Conservation (phyloP, 2,113 vertebrate genomes). For the Pachypanchax playfairii region DNA sequence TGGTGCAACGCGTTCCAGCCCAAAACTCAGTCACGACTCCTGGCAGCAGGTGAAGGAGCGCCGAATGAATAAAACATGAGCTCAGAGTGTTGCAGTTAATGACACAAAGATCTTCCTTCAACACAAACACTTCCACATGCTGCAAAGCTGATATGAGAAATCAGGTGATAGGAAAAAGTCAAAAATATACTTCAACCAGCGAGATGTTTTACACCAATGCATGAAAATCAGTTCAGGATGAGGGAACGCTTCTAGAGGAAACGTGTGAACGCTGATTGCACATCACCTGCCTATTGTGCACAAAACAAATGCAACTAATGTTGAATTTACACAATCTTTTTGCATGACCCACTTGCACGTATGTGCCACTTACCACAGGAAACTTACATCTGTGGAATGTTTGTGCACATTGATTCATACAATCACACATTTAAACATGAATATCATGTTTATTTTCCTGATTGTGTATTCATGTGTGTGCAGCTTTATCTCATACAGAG, state of each 20-base stretch:
- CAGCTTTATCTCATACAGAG: not conserved
- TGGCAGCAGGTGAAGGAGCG: slow-evolving; percentile 52
- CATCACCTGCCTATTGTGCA: slow-evolving; percentile 22
- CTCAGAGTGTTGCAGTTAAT: slow-evolving; percentile 59
- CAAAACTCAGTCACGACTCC: slow-evolving; percentile 57
- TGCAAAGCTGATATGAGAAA: slow-evolving; percentile 21
- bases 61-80: slow-evolving; percentile 73
- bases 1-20: slow-evolving; percentile 24
- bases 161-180: not conserved
- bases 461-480: not conserved
- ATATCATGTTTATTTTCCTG: slow-evolving; percentile 6
- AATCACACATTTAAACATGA: slow-evolving; percentile 21
- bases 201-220: slow-evolving; percentile 16
- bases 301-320: slow-evolving; percentile 11
- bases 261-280: slow-evolving; percentile 25
- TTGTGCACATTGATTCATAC: not conserved
- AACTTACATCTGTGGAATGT: slow-evolving; percentile 24
- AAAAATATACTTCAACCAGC: not conserved
- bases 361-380: slow-evolving; percentile 1
- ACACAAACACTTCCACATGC: not conserved
- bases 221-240: not conserved
- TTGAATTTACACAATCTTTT: slow-evolving; percentile 8
- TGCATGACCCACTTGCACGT: not conserved
- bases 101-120: slow-evolving; percentile 32
- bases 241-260: slow-evolving; percentile 1